Evolutionary conservation across 2,888 invertebrate genomes (phyloP).

Genomic region (Ophion obscuratus): DNA sequence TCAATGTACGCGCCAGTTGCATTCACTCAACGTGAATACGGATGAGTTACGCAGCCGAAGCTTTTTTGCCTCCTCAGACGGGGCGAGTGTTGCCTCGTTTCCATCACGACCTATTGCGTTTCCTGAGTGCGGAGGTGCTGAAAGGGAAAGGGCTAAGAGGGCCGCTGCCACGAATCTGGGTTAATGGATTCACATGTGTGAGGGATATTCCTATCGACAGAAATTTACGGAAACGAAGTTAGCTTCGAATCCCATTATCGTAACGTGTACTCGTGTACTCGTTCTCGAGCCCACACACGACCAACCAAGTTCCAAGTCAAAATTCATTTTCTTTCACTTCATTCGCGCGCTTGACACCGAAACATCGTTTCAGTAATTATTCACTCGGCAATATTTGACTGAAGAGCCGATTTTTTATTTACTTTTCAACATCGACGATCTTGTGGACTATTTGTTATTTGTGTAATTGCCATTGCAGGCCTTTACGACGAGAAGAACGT

Average conservation of each 20-base stretch:
- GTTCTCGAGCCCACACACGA: not conserved
- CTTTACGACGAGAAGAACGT: no score
- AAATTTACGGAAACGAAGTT: not conserved
- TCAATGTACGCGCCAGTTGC: constrained; percentile 3
- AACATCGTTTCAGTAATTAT: no score
- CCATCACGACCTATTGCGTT: not conserved
- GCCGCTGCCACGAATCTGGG: not conserved
- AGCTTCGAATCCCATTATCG: not conserved
- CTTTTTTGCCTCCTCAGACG: not conserved
- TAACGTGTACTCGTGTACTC: not conserved
- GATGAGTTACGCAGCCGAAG: not conserved
- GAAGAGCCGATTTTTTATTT: no score
- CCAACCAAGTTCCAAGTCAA: no score
- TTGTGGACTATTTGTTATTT: no score
- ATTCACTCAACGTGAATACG: not conserved
- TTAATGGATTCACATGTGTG: not conserved
- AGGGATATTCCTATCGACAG: not conserved
- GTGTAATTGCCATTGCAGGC: no score
- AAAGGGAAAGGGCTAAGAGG: not conserved
- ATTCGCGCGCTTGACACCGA: no score
- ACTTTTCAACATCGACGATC: no score
- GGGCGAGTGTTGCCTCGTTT: not conserved
- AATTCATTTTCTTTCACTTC: no score
- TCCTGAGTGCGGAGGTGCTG: no score
- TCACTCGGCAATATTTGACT: no score